phyloP scores from a whole-genome alignment of 2,888 invertebrate genomes.

The Alentia gelatinosa region DNA sequence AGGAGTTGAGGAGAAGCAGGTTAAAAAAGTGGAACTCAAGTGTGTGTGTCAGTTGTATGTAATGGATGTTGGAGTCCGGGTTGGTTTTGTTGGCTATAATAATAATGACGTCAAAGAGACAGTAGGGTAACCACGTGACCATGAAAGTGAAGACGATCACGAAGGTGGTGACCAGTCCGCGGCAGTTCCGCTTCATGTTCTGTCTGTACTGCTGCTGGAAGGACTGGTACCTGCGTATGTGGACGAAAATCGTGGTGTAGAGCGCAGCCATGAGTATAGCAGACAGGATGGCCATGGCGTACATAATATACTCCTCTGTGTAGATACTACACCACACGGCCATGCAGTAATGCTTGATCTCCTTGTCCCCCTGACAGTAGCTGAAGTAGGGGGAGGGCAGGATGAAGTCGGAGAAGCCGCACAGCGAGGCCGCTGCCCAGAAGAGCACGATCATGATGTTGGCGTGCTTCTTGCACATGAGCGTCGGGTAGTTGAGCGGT shows the following conservation, averaged over 20 bases:
- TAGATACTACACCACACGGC: conserved; percentile 52
- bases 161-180: conserved; percentile 72
- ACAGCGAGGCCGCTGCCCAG: conserved; percentile 55
- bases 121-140: conserved; percentile 73
- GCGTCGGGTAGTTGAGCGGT: conserved; percentile 57
- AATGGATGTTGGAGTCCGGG: conserved; percentile 12
- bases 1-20: conserved; percentile 58
- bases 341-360: conserved; percentile 16
- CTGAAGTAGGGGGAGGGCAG: conserved; percentile 44
- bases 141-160: conserved; percentile 72
- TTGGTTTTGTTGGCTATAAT: conserved; percentile 59
- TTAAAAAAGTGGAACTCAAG: conserved; percentile 56
- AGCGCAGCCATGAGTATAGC: conserved; percentile 54
- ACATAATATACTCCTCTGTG: conserved; percentile 57
- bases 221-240: conserved; percentile 56
- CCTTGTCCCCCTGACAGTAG: conserved; percentile 37
- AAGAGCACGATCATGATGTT: conserved; percentile 54
- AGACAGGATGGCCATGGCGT: conserved; percentile 56
- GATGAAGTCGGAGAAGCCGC: conserved; percentile 58
- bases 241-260: conserved; percentile 58
- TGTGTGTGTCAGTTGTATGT: conserved; percentile 24
- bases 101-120: conserved; percentile 69
- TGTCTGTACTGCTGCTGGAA: conserved; percentile 20
- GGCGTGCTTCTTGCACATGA: conserved; percentile 46
- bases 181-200: conserved; percentile 65